These are phyloP conservation scores for Mormyrus hasselquistii DNA, from an alignment of 2,797 vertebrate species.

Conservation along the genomic window DNA sequence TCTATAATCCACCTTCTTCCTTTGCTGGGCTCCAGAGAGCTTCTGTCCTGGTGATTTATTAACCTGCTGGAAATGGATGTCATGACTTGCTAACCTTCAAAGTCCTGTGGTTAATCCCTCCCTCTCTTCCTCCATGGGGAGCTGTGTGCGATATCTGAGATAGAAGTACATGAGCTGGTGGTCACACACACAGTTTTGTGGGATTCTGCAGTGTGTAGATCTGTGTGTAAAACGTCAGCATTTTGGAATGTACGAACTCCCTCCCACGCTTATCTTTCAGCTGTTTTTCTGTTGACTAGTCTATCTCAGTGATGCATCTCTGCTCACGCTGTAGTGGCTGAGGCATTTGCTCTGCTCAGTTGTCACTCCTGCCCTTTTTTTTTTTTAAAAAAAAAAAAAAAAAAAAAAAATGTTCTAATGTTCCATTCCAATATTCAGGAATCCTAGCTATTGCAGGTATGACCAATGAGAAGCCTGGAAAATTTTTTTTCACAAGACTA, in stretches of 20 bases:
- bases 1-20: slow-evolving; percentile 28
- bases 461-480: slow-evolving; percentile 2
- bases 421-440: neutral
- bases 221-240: slow-evolving; percentile 12
- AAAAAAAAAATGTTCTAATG: neutral
- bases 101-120: slow-evolving; percentile 17
- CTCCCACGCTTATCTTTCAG: slow-evolving; percentile 24
- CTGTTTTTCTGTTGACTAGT: slow-evolving; percentile 22
- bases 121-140: neutral
- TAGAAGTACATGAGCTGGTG: neutral
- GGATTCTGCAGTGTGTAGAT: slow-evolving; percentile 24
- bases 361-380: neutral
- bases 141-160: neutral
- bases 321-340: slow-evolving; percentile 7
- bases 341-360: neutral
- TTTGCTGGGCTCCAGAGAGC: slow-evolving; percentile 39
- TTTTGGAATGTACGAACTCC: neutral
- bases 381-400: neutral
- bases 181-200: neutral
- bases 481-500: neutral
- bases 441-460: slow-evolving; percentile 8
- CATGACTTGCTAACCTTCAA: slow-evolving; percentile 59
- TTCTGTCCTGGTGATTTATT: slow-evolving; percentile 52
- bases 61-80: slow-evolving; percentile 53
- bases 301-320: slow-evolving; percentile 18